Evolutionary conservation across 2,113 vertebrate genomes (phyloP), one percentile per base, ranked within the genome.

Genomic region (Vulpes vulpes): DNA sequence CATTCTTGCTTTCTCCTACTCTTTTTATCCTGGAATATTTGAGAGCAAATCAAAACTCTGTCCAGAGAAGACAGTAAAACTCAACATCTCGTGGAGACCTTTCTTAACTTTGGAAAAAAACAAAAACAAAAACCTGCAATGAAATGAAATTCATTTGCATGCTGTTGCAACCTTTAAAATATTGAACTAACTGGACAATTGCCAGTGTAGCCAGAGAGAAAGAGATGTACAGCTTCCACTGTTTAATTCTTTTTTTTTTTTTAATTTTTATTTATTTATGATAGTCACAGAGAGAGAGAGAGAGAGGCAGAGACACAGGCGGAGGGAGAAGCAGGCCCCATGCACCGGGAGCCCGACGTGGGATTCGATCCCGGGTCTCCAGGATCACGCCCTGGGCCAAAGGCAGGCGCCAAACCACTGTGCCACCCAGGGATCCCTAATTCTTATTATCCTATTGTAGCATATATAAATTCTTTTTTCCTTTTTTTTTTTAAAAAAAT

Each of bases 111-210:
- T 95, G 87, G 27, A 11, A 95, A 74, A 89, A 90, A 51, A 65
- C 17, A 82, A 93, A 74, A 17, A 51, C 27, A 35, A 81, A 89
- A 69, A 9, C 60, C 32, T 0, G 65, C 16, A 97, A 93, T 49
- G 62, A 96, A 97, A 97, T 98, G 97, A 98, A 96, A 98, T 98
- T 98, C 95, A 98, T 98, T 98, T 98, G 98, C 98, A 98, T 98
- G 98, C 98, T 98, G 98, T 98, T 98, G 98, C 98, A 98, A 98
- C 98, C 98, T 98, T 98, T 98, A 96, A 98, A 98, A 95, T 98
- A 98, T 97, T 97, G 97, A 98, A 97, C 94, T 98, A 97, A 98
- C 97, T 96, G 96, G 98, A 98, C 95, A 97, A 96, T 96, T 57
- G 15, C 93, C 94, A 97, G 7, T 73, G 78, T 97, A 97, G 92